Evolutionary conservation across 2,888 invertebrate species (phyloP).

Genomic region (Stramonita haemastoma): DNA sequence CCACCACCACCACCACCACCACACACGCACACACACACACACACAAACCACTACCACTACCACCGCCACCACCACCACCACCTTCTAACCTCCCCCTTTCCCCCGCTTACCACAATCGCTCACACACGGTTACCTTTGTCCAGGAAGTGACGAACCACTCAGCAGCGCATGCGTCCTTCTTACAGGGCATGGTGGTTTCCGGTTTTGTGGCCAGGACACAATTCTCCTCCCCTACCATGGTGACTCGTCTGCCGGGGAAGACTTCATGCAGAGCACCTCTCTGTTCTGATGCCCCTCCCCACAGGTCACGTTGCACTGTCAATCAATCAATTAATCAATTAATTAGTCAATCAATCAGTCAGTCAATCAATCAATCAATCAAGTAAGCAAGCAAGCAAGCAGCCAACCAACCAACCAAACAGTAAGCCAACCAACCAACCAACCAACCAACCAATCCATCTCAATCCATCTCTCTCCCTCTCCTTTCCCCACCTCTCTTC

Average conservation of each 20-base stretch:
- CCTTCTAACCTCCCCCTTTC: too few relatives aligned
- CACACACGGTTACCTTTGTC: constrained; percentile 81
- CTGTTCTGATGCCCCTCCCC: constrained; percentile 82
- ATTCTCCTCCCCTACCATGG: constrained; percentile 76
- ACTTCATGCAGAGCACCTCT: constrained; percentile 84
- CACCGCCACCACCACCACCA: too few relatives aligned
- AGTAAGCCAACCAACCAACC: too few relatives aligned
- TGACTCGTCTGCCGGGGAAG: constrained; percentile 49
- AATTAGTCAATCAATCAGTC: background rate
- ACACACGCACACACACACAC: too few relatives aligned
- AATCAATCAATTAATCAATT: constrained; percentile 43
- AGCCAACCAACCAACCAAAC: too few relatives aligned
- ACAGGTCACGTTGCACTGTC: constrained; percentile 80
- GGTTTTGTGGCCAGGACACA: constrained; percentile 83
- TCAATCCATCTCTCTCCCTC: too few relatives aligned
- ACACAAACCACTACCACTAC: too few relatives aligned
- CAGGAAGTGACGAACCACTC: constrained; percentile 89
- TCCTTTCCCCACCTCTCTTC: too few relatives aligned
- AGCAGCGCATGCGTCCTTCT: constrained; percentile 81
- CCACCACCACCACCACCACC: too few relatives aligned
- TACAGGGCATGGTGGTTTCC: constrained; percentile 83
- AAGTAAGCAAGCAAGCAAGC: too few relatives aligned
- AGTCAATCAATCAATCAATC: background rate
- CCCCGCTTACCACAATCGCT: background rate
- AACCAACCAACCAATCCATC: background rate